Base-by-base conservation (phyloP, 2,797 vertebrate genomes). In the Girardinus metallicus region DNA sequence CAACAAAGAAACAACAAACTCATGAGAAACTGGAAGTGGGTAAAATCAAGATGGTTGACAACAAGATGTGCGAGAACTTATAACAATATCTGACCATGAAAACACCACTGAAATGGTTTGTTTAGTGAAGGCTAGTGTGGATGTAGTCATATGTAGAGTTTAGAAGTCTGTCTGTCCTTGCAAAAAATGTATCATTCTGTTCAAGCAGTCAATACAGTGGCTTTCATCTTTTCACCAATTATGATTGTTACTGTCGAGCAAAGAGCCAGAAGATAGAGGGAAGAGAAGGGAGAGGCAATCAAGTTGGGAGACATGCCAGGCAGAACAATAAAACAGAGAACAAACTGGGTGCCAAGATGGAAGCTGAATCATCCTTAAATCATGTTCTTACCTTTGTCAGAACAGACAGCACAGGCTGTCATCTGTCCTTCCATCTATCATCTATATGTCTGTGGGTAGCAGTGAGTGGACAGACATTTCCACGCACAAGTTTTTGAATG, bases 131-230 rank as follows among this genome's bases (percentile, higher is more conserved):
- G 72, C 73, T 15, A 44, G 13, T 29, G 10, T 57, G 53, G 10
- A 64, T 46, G 74, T 57, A 34, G 75, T 43, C 18, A 51, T 62
- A 34, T 12, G 34, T 46, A 16, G 1, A 7, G 13, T 18, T 16
- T 62, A 29, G 26, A 39, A 75, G 46, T 49, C 29, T 0, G 21
- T 26, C 26, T 9, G 85, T 80, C 90, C 84, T 90, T 89, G 80
- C n/a, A 79, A 84, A 85, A 83, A 36, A 44, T 29, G 21, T 39
- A 68, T 90, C 87, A 87, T 68, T 21, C 51, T 23, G 71, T n/a
- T 13, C 2, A 77, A 80, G 80, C 77, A 31, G 81, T 92, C 88
- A 78, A 88, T 86, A 78, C 46, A 0, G 73, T 73, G 51, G 47
- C 77, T 51, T 74, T 43, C 12, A 3, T 74, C 75, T 53, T 55